These are phyloP conservation scores for Colletes collaris DNA, from an alignment of 2,888 invertebrate species.

Conservation along the genomic window DNA sequence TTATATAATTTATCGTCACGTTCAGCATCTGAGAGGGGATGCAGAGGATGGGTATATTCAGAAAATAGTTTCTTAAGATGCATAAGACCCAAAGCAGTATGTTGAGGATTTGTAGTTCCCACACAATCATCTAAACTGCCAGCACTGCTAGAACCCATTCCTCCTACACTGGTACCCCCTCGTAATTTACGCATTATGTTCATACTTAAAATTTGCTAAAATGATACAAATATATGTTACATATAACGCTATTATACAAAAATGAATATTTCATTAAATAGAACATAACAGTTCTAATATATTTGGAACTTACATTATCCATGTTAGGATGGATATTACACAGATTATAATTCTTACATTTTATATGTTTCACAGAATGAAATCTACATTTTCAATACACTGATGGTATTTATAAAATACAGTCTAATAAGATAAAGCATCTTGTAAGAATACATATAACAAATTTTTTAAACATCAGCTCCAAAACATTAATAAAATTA, in stretches of 20 bases:
- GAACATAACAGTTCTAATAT: not conserved
- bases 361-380: conserved; percentile 17
- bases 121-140: conserved; percentile 85
- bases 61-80: conserved; percentile 98
- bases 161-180: conserved; percentile 84
- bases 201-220: conserved; percentile 85
- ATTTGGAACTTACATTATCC: conserved; percentile 46
- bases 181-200: conserved; percentile 97
- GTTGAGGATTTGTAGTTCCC: conserved; percentile 87
- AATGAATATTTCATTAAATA: not conserved
- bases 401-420: not conserved
- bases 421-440: not conserved
- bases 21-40: conserved; percentile 91
- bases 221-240: conserved; percentile 19
- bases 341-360: conserved; percentile 23
- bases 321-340: conserved; percentile 31
- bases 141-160: conserved; percentile 83
- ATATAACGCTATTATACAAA: not conserved
- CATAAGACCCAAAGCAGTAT: conserved; percentile 96
- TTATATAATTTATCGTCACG: conserved; percentile 97
- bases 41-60: conserved; percentile 95
- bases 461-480: not conserved
- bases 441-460: not conserved
- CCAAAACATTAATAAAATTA: not conserved
- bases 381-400: conserved; percentile 20